These are phyloP conservation scores for Cotesia typhae DNA, from an alignment of 1,140 invertebrate genomes.

Conservation along the genomic window DNA sequence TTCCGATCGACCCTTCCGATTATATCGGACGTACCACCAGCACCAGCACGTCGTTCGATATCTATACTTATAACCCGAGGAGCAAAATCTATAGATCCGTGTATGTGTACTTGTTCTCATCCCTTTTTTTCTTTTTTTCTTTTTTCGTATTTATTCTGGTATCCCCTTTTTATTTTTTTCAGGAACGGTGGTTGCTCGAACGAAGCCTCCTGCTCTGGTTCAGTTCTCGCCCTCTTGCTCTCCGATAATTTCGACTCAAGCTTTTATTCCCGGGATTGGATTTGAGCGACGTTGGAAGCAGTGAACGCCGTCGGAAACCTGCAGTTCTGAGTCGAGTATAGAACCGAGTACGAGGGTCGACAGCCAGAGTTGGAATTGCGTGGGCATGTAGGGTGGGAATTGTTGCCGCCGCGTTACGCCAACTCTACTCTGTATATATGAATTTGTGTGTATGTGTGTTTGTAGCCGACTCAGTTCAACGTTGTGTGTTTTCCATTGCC, in stretches of 20 bases:
- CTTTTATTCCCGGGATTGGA: constrained; percentile 38
- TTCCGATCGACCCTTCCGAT: constrained; percentile 37
- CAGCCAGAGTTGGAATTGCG: constrained; percentile 19
- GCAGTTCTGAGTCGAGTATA: not conserved
- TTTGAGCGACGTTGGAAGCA: constrained; percentile 29
- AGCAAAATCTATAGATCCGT: not conserved
- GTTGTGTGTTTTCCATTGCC: not conserved
- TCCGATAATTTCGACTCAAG: constrained; percentile 33
- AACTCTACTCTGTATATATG: not conserved
- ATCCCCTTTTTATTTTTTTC: not conserved
- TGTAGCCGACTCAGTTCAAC: no score
- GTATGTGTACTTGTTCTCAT: not conserved
- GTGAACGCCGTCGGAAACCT: constrained; percentile 16
- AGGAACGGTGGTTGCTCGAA: constrained; percentile 15
- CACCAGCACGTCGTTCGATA: not conserved
- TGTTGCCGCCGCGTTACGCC: constrained; percentile 2
- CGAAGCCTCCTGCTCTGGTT: not conserved
- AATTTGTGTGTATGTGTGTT: not conserved
- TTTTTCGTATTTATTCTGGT: not conserved
- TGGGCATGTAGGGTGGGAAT: constrained; percentile 20
- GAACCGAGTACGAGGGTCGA: not conserved
- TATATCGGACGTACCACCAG: constrained; percentile 32
- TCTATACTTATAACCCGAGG: not conserved
- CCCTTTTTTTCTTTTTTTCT: constrained; percentile 6
- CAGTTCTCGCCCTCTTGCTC: not conserved